These are phyloP conservation scores for Acropora yongei DNA, from an alignment of 64 coral and sea anemone genomes.

Conservation along the genomic window DNA sequence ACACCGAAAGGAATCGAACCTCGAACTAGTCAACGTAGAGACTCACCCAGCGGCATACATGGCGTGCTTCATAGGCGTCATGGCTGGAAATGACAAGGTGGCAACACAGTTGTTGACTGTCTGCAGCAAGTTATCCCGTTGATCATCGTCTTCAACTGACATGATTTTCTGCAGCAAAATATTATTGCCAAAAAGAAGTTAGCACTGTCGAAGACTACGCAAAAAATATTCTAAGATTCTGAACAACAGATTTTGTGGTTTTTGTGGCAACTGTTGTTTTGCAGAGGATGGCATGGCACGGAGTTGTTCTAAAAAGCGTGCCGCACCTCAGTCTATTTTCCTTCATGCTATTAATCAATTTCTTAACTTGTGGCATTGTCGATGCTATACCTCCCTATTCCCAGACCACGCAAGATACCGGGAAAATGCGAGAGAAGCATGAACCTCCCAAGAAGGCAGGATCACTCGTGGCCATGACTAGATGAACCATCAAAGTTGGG, in stretches of 20 bases:
- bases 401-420: neutral
- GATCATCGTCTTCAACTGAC: slow-evolving; percentile 85
- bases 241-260: too few species aligned
- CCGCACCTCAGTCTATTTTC: too few species aligned
- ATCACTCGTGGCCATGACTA: neutral
- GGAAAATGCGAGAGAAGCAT: neutral
- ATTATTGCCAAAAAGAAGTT: neutral
- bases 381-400: too few species aligned
- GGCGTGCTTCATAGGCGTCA: slow-evolving; percentile 85
- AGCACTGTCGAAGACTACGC: neutral
- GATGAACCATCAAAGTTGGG: neutral
- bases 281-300: too few species aligned
- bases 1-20: too few species aligned
- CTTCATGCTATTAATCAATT: too few species aligned
- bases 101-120: slow-evolving; percentile 74
- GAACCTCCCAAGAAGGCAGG: neutral
- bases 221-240: neutral
- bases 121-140: slow-evolving; percentile 70
- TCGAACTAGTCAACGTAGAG: neutral
- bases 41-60: slow-evolving; percentile 94
- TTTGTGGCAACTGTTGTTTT: too few species aligned
- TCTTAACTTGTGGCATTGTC: too few species aligned
- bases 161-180: slow-evolving; percentile 70
- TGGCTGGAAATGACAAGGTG: slow-evolving; percentile 85
- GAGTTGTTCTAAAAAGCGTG: too few species aligned